Conservation (phyloP, 2,888 invertebrate genomes). For the Pecten maximus region DNA sequence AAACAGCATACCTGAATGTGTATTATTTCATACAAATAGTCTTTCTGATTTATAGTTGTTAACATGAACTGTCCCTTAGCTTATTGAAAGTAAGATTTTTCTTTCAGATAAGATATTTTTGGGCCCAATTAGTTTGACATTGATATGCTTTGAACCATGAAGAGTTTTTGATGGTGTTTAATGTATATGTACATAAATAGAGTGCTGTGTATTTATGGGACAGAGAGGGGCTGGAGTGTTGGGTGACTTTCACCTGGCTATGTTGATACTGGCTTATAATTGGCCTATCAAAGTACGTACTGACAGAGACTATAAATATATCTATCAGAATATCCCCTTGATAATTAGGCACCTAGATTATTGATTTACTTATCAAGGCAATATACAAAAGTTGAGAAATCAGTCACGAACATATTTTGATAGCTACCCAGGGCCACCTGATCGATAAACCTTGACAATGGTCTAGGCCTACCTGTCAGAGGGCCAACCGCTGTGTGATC, state of each 20-base stretch:
- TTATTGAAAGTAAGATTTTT: not conserved
- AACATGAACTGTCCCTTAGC: too few species aligned
- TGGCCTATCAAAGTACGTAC: not conserved
- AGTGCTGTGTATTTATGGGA: not conserved
- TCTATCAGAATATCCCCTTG: not conserved
- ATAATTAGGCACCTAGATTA: not conserved
- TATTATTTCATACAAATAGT: too few species aligned
- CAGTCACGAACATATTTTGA: constrained; percentile 10
- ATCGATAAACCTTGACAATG: constrained; percentile 27
- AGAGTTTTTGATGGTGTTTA: not conserved
- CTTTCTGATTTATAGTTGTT: too few species aligned
- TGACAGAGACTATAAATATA: constrained; percentile 16
- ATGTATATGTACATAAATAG: not conserved
- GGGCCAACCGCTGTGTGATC: constrained; percentile 5
- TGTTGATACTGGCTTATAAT: not conserved
- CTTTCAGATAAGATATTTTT: not conserved
- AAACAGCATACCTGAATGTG: too few species aligned
- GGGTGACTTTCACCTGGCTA: not conserved
- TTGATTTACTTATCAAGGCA: constrained; percentile 8
- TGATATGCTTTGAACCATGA: not conserved
- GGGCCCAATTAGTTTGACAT: not conserved
- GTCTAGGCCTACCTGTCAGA: not conserved
- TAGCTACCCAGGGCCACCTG: constrained; percentile 24
- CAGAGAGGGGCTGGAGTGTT: constrained; percentile 8
- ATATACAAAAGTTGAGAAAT: constrained; percentile 19